Base-by-base conservation (phyloP, 2,888 invertebrate species). In the Drosophila stalkeri region DNA sequence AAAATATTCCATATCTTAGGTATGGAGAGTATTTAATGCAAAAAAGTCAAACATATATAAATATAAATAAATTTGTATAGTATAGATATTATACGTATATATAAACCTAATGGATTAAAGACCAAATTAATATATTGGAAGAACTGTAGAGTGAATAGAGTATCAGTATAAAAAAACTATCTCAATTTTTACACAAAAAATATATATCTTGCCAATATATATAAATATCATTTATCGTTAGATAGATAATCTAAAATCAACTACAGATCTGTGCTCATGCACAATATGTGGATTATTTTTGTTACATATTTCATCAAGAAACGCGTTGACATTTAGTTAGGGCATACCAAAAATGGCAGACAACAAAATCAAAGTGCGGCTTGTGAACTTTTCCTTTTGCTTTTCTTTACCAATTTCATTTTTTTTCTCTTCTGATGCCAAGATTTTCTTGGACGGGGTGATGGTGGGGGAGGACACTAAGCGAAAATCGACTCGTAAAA, bases 321-420 rank as follows among this genome's bases (percentile, higher is more conserved):
- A 52, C 46, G 54, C 35, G 16, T 46, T 46, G 27, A 64, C 39
- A 18, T 27, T 41, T 3, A 4, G 27, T 18, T 16, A 64, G 64
- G 18, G 60, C 31, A 62, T 54, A 18, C 20, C 43, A 64, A 79
- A 69, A 64, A 68, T 72, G 69, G 46, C 81, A 73, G 89, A 86
- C 86, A 85, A 85, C 81, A 86, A 81, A 89, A 89, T 85, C 89
- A 86, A 86, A 89, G 87, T 80, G 77, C 56, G 89, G 80, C 84
- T 81, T 86, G 77, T 80, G 85, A 88, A 85, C 64, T 76, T 75
- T 79, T 72, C 61, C 68, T 70, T 64, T 64, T 69, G 23, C 57
- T 23, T 31, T 63, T 59, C 33, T 54, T 52, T 61, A 49, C 11
- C 37, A 27, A 51, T 63, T 37, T 55, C 35, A 31, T 47, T 63